phyloP scores from a whole-genome alignment of 1,140 invertebrate genomes.

The roundworm (Caenorhabditis elegans) region DNA sequence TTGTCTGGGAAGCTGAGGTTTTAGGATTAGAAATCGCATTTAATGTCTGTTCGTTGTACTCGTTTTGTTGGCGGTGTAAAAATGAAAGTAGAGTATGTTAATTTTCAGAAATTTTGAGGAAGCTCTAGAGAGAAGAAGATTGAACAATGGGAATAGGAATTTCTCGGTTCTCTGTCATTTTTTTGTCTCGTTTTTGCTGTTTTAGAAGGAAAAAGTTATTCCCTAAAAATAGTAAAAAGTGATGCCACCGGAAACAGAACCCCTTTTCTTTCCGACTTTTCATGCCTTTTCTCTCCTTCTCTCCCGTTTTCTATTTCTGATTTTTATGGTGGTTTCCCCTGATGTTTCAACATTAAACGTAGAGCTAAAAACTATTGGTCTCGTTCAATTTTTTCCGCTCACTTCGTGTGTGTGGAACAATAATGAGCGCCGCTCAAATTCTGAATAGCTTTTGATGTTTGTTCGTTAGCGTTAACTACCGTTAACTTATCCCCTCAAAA shows the following conservation, averaged over 20 bases:
- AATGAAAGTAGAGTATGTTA: too few relatives aligned
- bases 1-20: too few relatives aligned
- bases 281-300: background rate
- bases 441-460: background rate
- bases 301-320: background rate
- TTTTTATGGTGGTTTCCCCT: background rate
- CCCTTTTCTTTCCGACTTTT: background rate
- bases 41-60: too few relatives aligned
- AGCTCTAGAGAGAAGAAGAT: too few relatives aligned
- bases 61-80: too few relatives aligned
- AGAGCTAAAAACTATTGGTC: background rate
- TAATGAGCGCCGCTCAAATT: background rate
- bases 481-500: too few relatives aligned
- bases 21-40: too few relatives aligned
- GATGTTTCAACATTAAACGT: background rate
- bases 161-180: too few relatives aligned
- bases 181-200: too few relatives aligned
- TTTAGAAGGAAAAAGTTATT: too few relatives aligned
- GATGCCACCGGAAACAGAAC: slow-evolving; percentile 22
- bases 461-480: background rate
- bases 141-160: too few relatives aligned
- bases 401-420: background rate
- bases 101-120: too few relatives aligned
- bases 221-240: background rate
- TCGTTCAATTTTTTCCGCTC: background rate